Evolutionary conservation across 2,888 invertebrate species (phyloP).

Genomic region (Pseudolycoriella hygida): DNA sequence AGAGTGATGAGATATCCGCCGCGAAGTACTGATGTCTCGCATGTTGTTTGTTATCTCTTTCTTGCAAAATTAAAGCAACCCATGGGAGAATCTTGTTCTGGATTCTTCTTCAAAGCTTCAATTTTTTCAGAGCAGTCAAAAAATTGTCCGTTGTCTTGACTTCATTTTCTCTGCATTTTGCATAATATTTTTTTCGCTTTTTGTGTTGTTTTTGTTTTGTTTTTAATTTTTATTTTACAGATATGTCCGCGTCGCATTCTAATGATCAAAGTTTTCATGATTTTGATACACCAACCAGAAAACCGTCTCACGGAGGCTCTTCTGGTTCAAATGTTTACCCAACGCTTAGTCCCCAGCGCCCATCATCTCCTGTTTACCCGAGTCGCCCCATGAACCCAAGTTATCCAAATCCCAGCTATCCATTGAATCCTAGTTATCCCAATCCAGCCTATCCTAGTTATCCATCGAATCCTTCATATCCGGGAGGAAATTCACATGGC

Average conservation of each 20-base stretch:
- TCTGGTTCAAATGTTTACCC: neutral
- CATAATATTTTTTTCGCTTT: neutral
- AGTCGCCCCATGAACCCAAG: neutral
- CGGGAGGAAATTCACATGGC: conserved; percentile 2
- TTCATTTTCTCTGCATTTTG: too few species aligned
- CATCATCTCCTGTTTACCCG: neutral
- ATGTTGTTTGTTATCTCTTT: too few species aligned
- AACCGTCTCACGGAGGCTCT: neutral
- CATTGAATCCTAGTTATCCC: neutral
- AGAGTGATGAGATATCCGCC: too few species aligned
- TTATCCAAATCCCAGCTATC: neutral
- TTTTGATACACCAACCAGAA: neutral
- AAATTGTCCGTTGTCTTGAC: too few species aligned
- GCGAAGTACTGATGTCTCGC: too few species aligned
- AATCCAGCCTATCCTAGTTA: neutral
- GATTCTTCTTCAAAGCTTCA: too few species aligned
- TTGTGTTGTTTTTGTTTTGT: neutral
- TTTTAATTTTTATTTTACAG: neutral
- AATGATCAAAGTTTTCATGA: neutral
- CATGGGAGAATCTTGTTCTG: too few species aligned
- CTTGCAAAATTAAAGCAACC: too few species aligned
- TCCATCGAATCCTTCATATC: neutral
- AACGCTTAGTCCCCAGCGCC: neutral
- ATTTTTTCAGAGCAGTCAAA: too few species aligned
- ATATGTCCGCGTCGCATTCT: neutral